Evolutionary conservation across 1,140 invertebrate genomes (phyloP).

Genomic region (Plutomurus gul): DNA sequence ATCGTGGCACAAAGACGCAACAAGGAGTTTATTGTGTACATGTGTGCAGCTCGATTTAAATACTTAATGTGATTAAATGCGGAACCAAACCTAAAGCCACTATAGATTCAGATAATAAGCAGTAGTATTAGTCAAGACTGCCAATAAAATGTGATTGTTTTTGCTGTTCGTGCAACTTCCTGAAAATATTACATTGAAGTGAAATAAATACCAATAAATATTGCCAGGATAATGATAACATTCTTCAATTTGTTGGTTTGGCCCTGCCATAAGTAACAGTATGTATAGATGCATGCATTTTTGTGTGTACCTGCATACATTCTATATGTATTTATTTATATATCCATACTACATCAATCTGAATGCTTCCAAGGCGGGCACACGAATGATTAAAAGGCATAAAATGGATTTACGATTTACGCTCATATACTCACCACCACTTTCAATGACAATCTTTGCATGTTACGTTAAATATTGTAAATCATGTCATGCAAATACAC

Average conservation of each 20-base stretch:
- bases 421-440: background rate
- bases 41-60: too few species aligned
- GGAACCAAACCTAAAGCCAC: background rate
- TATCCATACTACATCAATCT: too few species aligned
- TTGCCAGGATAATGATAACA: background rate
- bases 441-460: slow-evolving; percentile 2
- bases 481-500: too few species aligned
- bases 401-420: background rate
- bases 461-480: too few species aligned
- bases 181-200: slow-evolving; percentile 3
- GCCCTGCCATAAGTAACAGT: background rate
- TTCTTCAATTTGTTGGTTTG: background rate
- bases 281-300: too few species aligned
- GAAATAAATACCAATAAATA: slow-evolving; percentile 15
- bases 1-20: too few species aligned
- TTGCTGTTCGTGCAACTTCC: background rate
- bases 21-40: too few species aligned
- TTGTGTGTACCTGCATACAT: too few species aligned
- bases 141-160: background rate
- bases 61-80: slow-evolving; percentile 26
- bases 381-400: background rate
- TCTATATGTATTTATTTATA: too few species aligned
- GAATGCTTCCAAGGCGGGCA: slow-evolving; percentile 11
- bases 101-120: background rate
- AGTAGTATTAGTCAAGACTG: background rate